These are phyloP conservation scores for Seira sanloemensis DNA, from an alignment of 2,888 invertebrate species.

Conservation along the genomic window DNA sequence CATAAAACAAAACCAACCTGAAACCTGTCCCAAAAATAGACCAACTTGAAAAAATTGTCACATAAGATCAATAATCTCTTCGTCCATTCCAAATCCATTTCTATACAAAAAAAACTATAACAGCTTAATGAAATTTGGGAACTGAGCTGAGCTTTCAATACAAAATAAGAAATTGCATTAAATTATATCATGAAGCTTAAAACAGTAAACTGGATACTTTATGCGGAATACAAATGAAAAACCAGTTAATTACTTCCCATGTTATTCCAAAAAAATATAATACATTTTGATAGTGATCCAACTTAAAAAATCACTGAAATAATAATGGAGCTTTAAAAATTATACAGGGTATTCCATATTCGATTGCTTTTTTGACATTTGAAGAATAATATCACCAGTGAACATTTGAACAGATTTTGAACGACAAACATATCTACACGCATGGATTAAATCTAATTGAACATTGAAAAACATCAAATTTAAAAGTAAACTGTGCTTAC, in stretches of 20 bases:
- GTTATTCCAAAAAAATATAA: neutral
- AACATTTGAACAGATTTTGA: neutral
- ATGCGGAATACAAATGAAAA: too few relatives aligned
- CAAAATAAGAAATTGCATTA: neutral
- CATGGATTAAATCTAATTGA: too few relatives aligned
- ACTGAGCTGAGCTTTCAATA: neutral
- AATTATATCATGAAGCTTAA: neutral
- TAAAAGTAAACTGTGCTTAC: too few relatives aligned
- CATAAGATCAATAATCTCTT: slow-evolving; percentile 4
- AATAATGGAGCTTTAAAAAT: neutral
- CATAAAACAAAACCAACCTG: neutral
- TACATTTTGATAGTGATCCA: neutral
- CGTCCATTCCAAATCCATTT: neutral
- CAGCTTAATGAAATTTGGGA: neutral
- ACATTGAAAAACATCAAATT: too few relatives aligned
- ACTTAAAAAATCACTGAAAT: neutral
- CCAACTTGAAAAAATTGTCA: neutral
- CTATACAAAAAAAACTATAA: neutral
- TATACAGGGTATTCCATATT: neutral
- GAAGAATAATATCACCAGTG: neutral
- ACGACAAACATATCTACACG: too few relatives aligned
- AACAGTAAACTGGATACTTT: neutral
- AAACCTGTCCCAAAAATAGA: neutral
- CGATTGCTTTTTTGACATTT: neutral
- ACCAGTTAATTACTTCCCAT: neutral